Percentiles rank a stretch among this genome's conserved stretches.
Conservation (phyloP, 2,113 vertebrate genomes). For the Rhodinocichla rosea region DNA sequence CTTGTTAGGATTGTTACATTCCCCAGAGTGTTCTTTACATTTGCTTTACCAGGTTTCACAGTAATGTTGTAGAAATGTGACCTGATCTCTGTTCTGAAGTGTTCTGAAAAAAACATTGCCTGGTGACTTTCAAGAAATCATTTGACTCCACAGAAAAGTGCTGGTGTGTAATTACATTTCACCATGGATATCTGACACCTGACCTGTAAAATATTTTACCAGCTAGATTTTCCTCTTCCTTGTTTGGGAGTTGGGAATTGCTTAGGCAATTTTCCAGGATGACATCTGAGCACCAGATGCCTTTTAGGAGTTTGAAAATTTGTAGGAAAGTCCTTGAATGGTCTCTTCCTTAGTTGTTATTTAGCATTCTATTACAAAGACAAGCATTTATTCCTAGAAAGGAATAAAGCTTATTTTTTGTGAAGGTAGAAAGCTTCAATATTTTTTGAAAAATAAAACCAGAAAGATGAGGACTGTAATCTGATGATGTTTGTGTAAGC, state of each 20-base stretch:
- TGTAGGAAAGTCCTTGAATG: background rate
- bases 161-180: conserved; percentile 56
- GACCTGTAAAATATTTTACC: conserved; percentile 46
- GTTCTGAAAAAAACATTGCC: conserved; percentile 14
- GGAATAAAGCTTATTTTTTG: background rate
- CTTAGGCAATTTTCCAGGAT: conserved; percentile 53
- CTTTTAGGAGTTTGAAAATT: conserved; percentile 11
- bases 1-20: background rate
- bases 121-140: conserved; percentile 50
- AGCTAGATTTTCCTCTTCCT: conserved; percentile 30
- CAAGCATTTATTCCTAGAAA: background rate
- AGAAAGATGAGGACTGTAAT: background rate
- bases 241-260: conserved; percentile 17
- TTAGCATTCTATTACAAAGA: background rate
- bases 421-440: background rate
- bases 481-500: background rate
- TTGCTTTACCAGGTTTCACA: background rate
- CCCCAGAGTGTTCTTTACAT: background rate
- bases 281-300: conserved; percentile 16
- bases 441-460: background rate
- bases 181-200: conserved; percentile 13
- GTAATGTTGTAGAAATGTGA: background rate
- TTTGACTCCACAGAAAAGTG: conserved; percentile 35
- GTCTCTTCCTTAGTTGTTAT: background rate
- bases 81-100: conserved; percentile 42